Evolutionary conservation across 2,888 invertebrate genomes (phyloP).

Genomic region (Disparrhopalites patrizii): DNA sequence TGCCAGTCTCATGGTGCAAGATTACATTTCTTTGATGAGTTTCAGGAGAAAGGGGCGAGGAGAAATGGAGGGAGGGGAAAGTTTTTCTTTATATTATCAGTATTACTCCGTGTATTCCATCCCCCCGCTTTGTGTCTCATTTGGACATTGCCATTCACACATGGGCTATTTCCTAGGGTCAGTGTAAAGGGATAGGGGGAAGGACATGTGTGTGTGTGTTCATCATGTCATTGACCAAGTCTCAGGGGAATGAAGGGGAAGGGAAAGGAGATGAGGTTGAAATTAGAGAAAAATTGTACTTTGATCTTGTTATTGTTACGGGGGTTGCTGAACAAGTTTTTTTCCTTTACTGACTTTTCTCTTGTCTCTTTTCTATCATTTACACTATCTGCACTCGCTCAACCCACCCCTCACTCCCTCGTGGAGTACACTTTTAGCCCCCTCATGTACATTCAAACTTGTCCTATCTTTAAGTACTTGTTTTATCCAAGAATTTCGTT

Average conservation of each 20-base stretch:
- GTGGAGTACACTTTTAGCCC: too few relatives aligned
- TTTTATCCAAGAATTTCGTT: neutral
- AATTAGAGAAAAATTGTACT: slow-evolving; percentile 33
- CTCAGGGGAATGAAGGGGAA: neutral
- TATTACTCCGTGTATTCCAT: too few relatives aligned
- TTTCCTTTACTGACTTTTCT: too few relatives aligned
- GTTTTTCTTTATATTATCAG: too few relatives aligned
- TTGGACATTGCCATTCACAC: too few relatives aligned
- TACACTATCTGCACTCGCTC: too few relatives aligned
- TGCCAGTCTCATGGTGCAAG: neutral
- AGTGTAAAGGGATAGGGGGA: neutral
- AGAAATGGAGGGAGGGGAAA: neutral
- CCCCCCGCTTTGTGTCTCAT: slow-evolving; percentile 5
- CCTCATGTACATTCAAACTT: too few relatives aligned
- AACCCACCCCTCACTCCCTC: too few relatives aligned
- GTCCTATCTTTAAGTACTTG: too few relatives aligned
- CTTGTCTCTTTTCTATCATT: slow-evolving; percentile 5
- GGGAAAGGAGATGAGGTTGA: slow-evolving; percentile 16
- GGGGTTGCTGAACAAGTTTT: too few relatives aligned
- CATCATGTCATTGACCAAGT: neutral
- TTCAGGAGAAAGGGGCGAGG: neutral
- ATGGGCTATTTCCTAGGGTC: neutral
- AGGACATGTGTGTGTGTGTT: too few relatives aligned
- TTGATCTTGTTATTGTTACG: slow-evolving; percentile 33
- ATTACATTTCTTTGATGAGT: slow-evolving; percentile 20